Evolutionary conservation across 2,113 vertebrate genomes (phyloP).

Genomic region (Melanocharis versteri): DNA sequence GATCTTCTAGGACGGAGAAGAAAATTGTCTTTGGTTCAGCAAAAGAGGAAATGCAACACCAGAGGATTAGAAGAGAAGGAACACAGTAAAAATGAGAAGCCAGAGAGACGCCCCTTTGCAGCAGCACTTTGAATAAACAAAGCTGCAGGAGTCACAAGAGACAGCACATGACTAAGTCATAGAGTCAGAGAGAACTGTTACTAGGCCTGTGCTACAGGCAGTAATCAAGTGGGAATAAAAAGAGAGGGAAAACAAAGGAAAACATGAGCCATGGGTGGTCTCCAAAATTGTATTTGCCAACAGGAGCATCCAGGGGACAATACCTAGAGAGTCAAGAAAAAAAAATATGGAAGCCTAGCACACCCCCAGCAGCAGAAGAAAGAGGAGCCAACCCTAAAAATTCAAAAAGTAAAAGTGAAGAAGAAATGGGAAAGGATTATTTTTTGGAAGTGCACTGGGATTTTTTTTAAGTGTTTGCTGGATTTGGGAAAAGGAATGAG

Average conservation of each 20-base stretch:
- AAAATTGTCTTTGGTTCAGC: conserved; percentile 22
- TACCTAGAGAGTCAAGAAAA: background rate
- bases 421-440: background rate
- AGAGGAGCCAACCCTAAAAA: background rate
- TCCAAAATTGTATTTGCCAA: background rate
- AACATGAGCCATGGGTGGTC: background rate
- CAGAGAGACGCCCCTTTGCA: background rate
- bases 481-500: background rate
- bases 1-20: background rate
- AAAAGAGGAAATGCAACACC: background rate
- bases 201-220: background rate
- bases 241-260: background rate
- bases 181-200: background rate
- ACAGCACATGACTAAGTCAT: background rate
- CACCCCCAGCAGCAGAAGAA: background rate
- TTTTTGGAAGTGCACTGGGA: background rate
- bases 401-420: background rate
- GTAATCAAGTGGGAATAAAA: background rate
- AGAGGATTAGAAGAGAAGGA: background rate
- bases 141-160: background rate
- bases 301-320: background rate
- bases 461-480: background rate
- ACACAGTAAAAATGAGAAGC: background rate
- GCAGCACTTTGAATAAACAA: conserved; percentile 3
- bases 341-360: background rate